These are phyloP conservation scores for Chrysina gloriosa DNA, from an alignment of 2,888 invertebrate species.

Conservation along the genomic window DNA sequence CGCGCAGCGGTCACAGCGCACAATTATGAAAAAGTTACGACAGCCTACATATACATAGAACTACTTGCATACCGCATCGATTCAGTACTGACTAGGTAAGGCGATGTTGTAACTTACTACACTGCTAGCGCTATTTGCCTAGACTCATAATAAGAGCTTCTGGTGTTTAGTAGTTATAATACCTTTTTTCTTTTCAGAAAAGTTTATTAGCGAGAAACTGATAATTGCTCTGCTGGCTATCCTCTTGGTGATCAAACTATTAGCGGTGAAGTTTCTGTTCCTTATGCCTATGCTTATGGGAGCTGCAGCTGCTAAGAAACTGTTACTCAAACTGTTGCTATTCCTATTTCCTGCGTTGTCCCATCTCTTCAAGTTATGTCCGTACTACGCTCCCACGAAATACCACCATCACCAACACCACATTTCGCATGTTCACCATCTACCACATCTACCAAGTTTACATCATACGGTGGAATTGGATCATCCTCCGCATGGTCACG, in stretches of 20 bases:
- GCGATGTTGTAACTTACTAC: too few relatives aligned
- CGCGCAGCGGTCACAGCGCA: too few relatives aligned
- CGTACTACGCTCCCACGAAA: conserved; percentile 84
- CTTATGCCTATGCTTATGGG: conserved; percentile 83
- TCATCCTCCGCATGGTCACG: conserved; percentile 49
- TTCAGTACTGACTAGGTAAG: too few relatives aligned
- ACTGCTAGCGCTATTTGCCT: too few relatives aligned
- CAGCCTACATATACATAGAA: too few relatives aligned
- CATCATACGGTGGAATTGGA: conserved; percentile 47
- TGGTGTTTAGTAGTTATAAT: not conserved
- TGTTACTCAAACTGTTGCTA: conserved; percentile 81
- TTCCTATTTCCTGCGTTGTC: conserved; percentile 86
- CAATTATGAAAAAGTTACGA: too few relatives aligned
- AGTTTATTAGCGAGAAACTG: conserved; percentile 80
- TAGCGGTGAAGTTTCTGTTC: conserved; percentile 84
- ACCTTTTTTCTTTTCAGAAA: conserved; percentile 70
- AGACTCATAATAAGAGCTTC: too few relatives aligned
- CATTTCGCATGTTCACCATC: conserved; percentile 81
- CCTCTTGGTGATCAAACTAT: conserved; percentile 80
- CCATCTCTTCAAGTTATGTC: conserved; percentile 86
- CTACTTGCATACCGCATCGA: too few relatives aligned
- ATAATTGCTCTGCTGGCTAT: conserved; percentile 79
- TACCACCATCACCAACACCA: conserved; percentile 86
- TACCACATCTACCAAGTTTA: conserved; percentile 59
- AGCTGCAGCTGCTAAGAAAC: conserved; percentile 84